phyloP scores from a whole-genome alignment of 2,797 vertebrate genomes.

The Siniperca scherzeri region DNA sequence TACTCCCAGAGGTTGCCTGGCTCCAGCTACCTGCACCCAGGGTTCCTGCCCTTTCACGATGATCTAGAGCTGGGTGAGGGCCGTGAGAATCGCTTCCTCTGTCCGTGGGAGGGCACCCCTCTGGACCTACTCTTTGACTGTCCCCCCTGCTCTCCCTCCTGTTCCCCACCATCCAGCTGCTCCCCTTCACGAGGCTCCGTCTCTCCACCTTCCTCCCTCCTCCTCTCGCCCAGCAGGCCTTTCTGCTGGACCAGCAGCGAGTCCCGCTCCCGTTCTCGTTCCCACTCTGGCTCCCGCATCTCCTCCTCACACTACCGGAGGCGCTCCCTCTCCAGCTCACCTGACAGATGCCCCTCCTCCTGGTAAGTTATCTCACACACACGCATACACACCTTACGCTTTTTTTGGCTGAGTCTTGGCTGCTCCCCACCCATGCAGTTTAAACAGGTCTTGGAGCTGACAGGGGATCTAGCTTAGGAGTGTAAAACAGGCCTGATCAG shows the following conservation, averaged over 20 bases:
- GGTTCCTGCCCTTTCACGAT: slow-evolving; percentile 93
- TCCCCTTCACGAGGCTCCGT: slow-evolving; percentile 95
- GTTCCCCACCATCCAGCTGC: slow-evolving; percentile 94
- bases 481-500: slow-evolving; percentile 62
- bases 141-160: slow-evolving; percentile 93
- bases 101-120: slow-evolving; percentile 94
- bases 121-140: slow-evolving; percentile 94
- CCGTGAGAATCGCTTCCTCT: slow-evolving; percentile 89
- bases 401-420: slow-evolving; percentile 54
- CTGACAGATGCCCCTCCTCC: slow-evolving; percentile 92
- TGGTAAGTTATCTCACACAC: slow-evolving; percentile 83
- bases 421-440: slow-evolving; percentile 45
- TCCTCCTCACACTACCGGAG: slow-evolving; percentile 92
- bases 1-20: slow-evolving; percentile 69
- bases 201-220: slow-evolving; percentile 93
- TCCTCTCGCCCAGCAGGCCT: slow-evolving; percentile 83
- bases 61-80: slow-evolving; percentile 87
- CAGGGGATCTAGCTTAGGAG: slow-evolving; percentile 50
- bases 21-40: slow-evolving; percentile 87
- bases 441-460: slow-evolving; percentile 46
- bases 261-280: slow-evolving; percentile 90
- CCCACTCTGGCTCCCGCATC: slow-evolving; percentile 91
- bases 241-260: slow-evolving; percentile 79
- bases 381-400: slow-evolving; percentile 31
- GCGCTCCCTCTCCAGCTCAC: slow-evolving; percentile 96